These are phyloP conservation scores for Chiridota heheva DNA, from an alignment of 35 echinoderm and acorn worm species.

Conservation along the genomic window DNA sequence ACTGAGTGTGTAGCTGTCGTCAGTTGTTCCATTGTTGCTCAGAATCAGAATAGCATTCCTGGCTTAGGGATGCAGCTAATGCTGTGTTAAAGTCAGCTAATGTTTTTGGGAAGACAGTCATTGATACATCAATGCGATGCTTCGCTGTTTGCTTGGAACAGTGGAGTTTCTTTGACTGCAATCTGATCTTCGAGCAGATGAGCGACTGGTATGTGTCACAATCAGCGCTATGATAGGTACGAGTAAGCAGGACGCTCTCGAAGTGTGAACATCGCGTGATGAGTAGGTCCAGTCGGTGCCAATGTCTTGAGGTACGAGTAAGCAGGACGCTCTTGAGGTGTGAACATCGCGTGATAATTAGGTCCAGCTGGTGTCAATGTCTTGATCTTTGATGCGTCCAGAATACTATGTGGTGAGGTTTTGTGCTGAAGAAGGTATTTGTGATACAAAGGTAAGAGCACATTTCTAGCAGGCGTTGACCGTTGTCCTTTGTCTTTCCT, in stretches of 20 bases:
- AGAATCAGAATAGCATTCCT: neutral
- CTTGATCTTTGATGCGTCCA: constrained; percentile 20
- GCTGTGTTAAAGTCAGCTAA: constrained; percentile 9
- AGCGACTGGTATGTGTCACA: constrained; percentile 52
- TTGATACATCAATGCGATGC: neutral
- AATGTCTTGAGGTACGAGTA: neutral
- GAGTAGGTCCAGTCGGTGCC: constrained; percentile 20
- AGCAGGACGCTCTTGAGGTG: neutral
- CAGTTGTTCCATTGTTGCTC: constrained; percentile 21
- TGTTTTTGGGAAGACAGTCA: neutral
- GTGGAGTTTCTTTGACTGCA: constrained; percentile 23
- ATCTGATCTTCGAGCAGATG: constrained; percentile 19
- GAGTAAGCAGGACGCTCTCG: constrained; percentile 38
- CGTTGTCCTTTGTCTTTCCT: constrained; percentile 34
- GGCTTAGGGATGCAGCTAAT: neutral
- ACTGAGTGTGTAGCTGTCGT: constrained; percentile 9
- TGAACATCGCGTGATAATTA: too few relatives aligned
- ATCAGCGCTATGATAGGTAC: constrained; percentile 39
- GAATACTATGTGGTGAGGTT: constrained; percentile 14
- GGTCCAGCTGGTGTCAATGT: too few relatives aligned
- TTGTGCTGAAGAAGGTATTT: too few relatives aligned
- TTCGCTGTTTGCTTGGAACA: neutral
- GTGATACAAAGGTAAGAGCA: neutral
- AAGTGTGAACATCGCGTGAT: too few relatives aligned
- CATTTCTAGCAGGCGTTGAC: constrained; percentile 28